Percentiles rank a stretch among this genome's conserved stretches.
phyloP scores from a whole-genome alignment of 2,113 vertebrate genomes.

The Corydoras maculifer region DNA sequence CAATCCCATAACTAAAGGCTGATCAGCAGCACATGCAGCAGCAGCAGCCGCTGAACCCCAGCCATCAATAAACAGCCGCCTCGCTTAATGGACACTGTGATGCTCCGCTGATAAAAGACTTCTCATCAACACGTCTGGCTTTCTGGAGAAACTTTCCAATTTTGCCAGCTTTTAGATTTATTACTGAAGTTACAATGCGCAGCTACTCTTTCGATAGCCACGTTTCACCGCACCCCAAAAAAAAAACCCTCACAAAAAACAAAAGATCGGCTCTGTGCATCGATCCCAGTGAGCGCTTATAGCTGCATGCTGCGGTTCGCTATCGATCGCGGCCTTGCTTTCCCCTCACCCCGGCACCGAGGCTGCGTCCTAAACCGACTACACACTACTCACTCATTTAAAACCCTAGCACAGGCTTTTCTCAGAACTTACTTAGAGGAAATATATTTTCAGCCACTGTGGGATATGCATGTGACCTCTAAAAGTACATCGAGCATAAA shows the following conservation, averaged over 20 bases:
- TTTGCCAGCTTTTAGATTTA: background rate
- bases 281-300: slow-evolving; percentile 51
- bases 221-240: slow-evolving; percentile 72
- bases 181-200: slow-evolving; percentile 3
- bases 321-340: slow-evolving; percentile 60
- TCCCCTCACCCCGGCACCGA: slow-evolving; percentile 36
- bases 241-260: slow-evolving; percentile 34
- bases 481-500: no score
- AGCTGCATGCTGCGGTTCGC: slow-evolving; percentile 74
- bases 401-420: background rate
- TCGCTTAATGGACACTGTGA: no score
- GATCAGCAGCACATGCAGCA: no score
- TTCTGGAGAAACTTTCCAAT: background rate
- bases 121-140: no score
- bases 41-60: no score
- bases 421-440: background rate
- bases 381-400: slow-evolving; percentile 23
- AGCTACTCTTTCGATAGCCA: slow-evolving; percentile 33
- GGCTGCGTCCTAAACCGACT: slow-evolving; percentile 36
- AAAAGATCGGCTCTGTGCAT: slow-evolving; percentile 64
- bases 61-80: no score
- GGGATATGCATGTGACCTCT: background rate
- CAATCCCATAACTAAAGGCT: no score
- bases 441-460: background rate
- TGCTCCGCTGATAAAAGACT: no score